Percentiles rank a stretch among this genome's conserved stretches.
Conservation (phyloP, 2,113 vertebrate species). For the Thomomys bottae region DNA sequence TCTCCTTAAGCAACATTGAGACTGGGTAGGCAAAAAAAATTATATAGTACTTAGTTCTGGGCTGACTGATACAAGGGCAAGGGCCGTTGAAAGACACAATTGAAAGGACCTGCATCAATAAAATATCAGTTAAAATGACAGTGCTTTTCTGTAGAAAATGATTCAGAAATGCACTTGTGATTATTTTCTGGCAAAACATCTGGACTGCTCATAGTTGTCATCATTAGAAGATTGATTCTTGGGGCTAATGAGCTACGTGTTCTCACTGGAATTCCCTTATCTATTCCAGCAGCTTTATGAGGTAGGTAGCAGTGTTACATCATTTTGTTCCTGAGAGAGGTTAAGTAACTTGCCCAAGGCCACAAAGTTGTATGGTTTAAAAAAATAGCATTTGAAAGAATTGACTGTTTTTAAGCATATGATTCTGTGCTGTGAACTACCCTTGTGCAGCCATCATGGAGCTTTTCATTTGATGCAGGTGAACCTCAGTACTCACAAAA, state of each 20-base stretch:
- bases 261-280: neutral
- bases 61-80: neutral
- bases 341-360: conserved; percentile 21
- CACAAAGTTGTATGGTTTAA: neutral
- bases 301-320: neutral
- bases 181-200: neutral
- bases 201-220: neutral
- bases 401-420: too few relatives aligned
- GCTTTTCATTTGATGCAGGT: too few relatives aligned
- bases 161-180: conserved; percentile 13
- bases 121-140: conserved; percentile 40
- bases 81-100: neutral
- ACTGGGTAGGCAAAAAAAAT: conserved; percentile 50
- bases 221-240: neutral
- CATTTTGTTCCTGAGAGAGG: conserved; percentile 23
- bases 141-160: neutral
- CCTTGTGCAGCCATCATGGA: too few relatives aligned
- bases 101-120: conserved; percentile 42
- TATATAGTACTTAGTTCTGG: neutral
- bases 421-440: too few relatives aligned
- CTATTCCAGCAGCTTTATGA: neutral
- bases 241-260: neutral
- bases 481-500: too few relatives aligned
- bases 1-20: neutral
- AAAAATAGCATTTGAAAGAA: too few relatives aligned